Evolutionary conservation across 2,797 vertebrate genomes (phyloP).

Genomic region (Strix occidentalis): DNA sequence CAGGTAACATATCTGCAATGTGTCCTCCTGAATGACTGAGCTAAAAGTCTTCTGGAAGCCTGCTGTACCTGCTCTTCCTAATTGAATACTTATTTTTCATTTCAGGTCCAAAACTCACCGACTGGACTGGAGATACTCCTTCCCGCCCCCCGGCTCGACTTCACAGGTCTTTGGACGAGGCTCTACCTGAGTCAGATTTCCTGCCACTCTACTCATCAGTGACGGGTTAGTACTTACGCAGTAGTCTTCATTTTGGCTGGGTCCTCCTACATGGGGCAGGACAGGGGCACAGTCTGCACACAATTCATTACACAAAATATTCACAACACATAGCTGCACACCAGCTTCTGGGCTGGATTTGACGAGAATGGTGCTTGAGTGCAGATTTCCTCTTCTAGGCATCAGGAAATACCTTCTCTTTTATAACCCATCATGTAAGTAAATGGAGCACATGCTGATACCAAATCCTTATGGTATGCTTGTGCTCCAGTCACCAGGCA

Average conservation of each 20-base stretch:
- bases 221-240: conserved; percentile 11
- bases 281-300: background rate
- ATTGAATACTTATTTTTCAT: background rate
- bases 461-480: accelerated
- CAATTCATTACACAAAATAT: background rate
- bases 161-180: background rate
- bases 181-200: background rate
- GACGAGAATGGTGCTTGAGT: accelerated
- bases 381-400: background rate
- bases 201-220: background rate
- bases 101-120: background rate
- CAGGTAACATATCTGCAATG: background rate
- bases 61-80: background rate
- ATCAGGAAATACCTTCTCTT: background rate
- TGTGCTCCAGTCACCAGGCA: background rate
- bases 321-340: background rate
- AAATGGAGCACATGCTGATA: background rate
- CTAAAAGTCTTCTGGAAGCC: background rate
- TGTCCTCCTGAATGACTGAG: background rate
- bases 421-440: background rate
- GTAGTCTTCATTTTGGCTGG: conserved; percentile 14
- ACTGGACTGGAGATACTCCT: background rate
- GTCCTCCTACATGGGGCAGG: background rate
- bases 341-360: background rate
- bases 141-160: accelerated